Evolutionary conservation across 2,113 vertebrate species (phyloP).

Genomic region (Calidris pygmaea): DNA sequence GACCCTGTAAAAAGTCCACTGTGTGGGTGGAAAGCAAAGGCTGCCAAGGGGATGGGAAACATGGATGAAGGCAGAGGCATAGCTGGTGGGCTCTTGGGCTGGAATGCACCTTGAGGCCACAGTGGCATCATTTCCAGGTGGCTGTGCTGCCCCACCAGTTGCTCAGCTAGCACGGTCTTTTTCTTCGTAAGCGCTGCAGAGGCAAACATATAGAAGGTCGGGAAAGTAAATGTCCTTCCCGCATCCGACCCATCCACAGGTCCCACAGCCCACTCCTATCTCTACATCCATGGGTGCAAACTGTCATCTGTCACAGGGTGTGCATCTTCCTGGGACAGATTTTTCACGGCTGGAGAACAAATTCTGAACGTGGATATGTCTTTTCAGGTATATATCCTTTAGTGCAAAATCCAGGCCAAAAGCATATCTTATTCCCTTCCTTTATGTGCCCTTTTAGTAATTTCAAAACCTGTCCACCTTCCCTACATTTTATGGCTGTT

Average conservation of each 20-base stretch:
- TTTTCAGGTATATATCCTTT: not conserved
- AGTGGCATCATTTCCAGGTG: not conserved
- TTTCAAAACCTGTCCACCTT: not conserved
- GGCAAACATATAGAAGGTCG: not conserved
- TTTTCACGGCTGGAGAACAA: not conserved
- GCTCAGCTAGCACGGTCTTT: not conserved
- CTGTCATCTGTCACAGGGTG: not conserved
- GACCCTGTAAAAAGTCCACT: not conserved
- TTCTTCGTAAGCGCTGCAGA: not conserved
- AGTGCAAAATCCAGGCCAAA: not conserved
- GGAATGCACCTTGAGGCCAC: not conserved
- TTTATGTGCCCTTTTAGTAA: not conserved
- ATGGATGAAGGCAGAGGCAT: not conserved
- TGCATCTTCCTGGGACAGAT: not conserved
- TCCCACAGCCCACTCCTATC: not conserved
- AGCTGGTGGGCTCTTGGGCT: not conserved
- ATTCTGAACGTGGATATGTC: not conserved
- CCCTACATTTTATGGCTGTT: conserved; percentile 19
- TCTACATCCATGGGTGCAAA: not conserved
- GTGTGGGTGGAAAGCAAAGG: not conserved
- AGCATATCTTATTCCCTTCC: not conserved
- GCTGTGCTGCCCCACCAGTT: not conserved
- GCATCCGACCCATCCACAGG: accelerated
- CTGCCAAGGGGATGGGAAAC: not conserved
- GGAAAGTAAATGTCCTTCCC: not conserved